These are phyloP conservation scores for Heteromyza rotundicornis DNA, from an alignment of 2,888 invertebrate species.

Conservation along the genomic window DNA sequence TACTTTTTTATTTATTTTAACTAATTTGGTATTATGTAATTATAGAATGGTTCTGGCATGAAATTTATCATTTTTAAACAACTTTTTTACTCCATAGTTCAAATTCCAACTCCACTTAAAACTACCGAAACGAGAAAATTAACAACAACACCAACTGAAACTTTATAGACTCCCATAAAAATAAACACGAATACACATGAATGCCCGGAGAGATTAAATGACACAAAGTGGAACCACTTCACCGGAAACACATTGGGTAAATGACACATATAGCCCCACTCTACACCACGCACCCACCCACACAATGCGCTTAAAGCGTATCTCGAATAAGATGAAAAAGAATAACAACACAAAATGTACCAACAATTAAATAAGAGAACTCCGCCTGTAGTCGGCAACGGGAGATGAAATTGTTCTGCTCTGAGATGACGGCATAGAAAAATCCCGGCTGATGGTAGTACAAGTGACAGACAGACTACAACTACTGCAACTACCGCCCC, in stretches of 20 bases:
- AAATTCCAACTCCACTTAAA: neutral
- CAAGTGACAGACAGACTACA: conserved; percentile 5
- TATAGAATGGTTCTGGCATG: neutral
- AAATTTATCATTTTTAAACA: too few species aligned
- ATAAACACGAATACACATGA: conserved; percentile 29
- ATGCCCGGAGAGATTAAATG: conserved; percentile 38
- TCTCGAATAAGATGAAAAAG: neutral
- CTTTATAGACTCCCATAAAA: conserved; percentile 28
- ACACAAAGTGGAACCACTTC: conserved; percentile 41
- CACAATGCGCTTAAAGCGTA: neutral
- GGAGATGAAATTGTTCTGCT: conserved; percentile 8
- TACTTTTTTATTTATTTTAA: too few species aligned
- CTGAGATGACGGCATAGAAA: conserved; percentile 1
- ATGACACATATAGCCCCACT: conserved; percentile 30
- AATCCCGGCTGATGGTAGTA: neutral
- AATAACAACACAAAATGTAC: neutral
- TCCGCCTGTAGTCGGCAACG: neutral
- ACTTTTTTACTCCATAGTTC: too few species aligned
- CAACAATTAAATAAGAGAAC: conserved; percentile 12
- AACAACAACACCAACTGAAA: conserved; percentile 14
- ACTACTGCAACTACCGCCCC: neutral
- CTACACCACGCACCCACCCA: neutral
- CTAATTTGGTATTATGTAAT: too few species aligned
- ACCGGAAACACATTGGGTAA: conserved; percentile 38
- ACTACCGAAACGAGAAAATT: neutral